Base-by-base conservation (phyloP, 2,113 vertebrate genomes). In the Isurus oxyrinchus region DNA sequence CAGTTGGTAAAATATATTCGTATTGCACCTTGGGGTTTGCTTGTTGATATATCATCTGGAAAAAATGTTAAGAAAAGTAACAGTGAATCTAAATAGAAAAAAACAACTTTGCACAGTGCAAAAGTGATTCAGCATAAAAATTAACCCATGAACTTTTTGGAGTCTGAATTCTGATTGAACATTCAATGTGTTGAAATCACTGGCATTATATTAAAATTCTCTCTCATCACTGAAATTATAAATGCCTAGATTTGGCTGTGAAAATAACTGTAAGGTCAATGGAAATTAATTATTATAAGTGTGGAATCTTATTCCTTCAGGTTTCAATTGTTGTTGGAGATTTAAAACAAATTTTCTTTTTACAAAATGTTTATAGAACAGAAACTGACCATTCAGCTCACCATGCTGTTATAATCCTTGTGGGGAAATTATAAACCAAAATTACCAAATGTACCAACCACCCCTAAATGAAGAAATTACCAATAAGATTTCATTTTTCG, bases 11-110 rank as follows among this genome's bases (percentile, higher is more conserved):
- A 44, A 97, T 97, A 96, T 98, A 98, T 96, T 98, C 97, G 97
- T 97, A 98, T 96, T 97, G 96, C 44, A 98, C 96, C 93, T 96
- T 97, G 61, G 97, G 97, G 93, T 97, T 97, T 79, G 98, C 97
- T 96, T 98, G 98, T 93, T 98, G 97, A 96, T 98, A 98, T 96
- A 98, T 98, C 66, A 98, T 59, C 98, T 98, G 96, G 53, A 84
- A 79, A 96, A 81, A 61, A 84, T 23, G n/a, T 19, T 63, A 94
- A 94, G n/a, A 19, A n/a, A 63, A 93, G 23, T 61, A 63, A 94
- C 40, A 40, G n/a, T 93, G 57, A 35, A 93, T 40, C 40, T 40
- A 93, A 40, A 61, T 19, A 53, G 2, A 49, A 49, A 72, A 76
- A 72, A 31, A 31, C 0, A n/a, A 0, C 14, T 96, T 96, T 40